phyloP scores from a whole-genome alignment of 2,797 vertebrate genomes.

The Scolopax rusticola region DNA sequence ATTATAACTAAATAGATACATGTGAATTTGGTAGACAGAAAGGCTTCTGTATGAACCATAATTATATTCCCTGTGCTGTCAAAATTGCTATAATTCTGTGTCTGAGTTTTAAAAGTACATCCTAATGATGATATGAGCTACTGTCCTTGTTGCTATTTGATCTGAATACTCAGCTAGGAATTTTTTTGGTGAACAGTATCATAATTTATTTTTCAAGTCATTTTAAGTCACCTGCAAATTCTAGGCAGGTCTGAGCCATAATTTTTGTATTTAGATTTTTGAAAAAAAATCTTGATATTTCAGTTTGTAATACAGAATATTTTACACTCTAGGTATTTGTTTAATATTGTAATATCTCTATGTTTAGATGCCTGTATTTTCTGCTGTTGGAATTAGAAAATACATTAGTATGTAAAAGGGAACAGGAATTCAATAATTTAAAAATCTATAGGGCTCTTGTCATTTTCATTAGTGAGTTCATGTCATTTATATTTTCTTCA shows the following conservation, averaged over 20 bases:
- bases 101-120: constrained; percentile 4
- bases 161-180: constrained; percentile 23
- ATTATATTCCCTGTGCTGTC: constrained; percentile 30
- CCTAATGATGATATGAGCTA: constrained; percentile 4
- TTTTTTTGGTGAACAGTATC: constrained; percentile 35
- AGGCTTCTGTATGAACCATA: not conserved
- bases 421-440: not conserved
- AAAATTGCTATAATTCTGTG: constrained; percentile 36
- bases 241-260: constrained; percentile 1
- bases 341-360: constrained; percentile 32
- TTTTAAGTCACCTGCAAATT: constrained; percentile 47
- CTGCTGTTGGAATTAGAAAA: not conserved
- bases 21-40: constrained; percentile 14
- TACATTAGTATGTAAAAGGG: not conserved
- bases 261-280: constrained; percentile 13
- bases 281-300: constrained; percentile 17
- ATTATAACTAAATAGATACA: not conserved
- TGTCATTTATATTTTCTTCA: not conserved
- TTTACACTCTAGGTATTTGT: not conserved
- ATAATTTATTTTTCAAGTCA: constrained; percentile 49
- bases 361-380: constrained; percentile 6
- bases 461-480: not conserved
- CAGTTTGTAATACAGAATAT: not conserved
- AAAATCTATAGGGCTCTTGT: not conserved
- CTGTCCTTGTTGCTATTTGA: constrained; percentile 20